These are phyloP conservation scores for Nebria salina DNA, from an alignment of 2,888 invertebrate species.

Conservation along the genomic window DNA sequence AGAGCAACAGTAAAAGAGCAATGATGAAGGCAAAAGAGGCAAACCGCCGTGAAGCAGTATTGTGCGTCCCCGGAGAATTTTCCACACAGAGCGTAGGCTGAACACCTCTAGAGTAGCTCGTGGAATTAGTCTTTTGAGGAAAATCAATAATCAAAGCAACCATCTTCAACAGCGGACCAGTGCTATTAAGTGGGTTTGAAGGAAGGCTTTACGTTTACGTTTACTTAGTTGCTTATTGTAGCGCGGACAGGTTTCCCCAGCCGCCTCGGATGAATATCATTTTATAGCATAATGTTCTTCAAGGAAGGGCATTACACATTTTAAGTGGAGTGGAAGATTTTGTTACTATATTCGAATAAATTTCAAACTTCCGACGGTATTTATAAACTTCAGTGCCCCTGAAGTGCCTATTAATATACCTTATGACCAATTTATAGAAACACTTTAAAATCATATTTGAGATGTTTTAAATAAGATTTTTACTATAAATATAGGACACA, in stretches of 20 bases:
- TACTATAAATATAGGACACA: too few species aligned
- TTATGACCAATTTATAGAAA: too few species aligned
- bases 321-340: not conserved
- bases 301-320: not conserved
- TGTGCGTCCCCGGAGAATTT: constrained; percentile 15
- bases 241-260: not conserved
- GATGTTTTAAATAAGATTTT: too few species aligned
- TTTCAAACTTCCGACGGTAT: too few species aligned
- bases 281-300: not conserved
- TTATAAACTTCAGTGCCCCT: too few species aligned
- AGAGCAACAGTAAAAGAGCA: not conserved
- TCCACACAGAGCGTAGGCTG: constrained; percentile 7
- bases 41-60: constrained; percentile 13
- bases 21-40: not conserved
- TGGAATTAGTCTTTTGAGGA: constrained; percentile 30
- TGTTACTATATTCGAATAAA: too few species aligned
- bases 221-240: constrained; percentile 30
- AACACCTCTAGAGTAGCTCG: constrained; percentile 29
- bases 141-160: constrained; percentile 32
- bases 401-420: too few species aligned
- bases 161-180: not conserved
- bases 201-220: constrained; percentile 22
- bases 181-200: not conserved
- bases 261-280: not conserved
- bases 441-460: too few species aligned